Conservation (phyloP, 2,888 invertebrate genomes). For the Hyles lineata region DNA sequence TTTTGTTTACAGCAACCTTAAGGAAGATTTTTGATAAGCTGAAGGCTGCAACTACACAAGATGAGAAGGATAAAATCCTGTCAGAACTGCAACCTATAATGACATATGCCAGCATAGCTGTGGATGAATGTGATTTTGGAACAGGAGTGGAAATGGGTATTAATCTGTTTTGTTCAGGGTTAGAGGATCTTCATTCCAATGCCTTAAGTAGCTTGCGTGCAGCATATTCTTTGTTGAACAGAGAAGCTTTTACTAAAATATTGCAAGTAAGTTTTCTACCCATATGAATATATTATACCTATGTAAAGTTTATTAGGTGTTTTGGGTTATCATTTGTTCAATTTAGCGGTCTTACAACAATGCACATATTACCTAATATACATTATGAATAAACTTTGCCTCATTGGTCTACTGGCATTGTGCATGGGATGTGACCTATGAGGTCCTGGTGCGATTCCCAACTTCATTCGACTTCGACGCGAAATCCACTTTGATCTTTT, state of each 20-base stretch:
- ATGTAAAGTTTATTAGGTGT: no score
- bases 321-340: no score
- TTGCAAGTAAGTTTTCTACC: slow-evolving; percentile 73
- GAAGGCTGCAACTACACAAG: slow-evolving; percentile 83
- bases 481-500: no score
- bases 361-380: no score
- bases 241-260: slow-evolving; percentile 90
- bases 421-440: no score
- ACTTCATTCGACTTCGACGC: no score
- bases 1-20: slow-evolving; percentile 83
- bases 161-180: slow-evolving; percentile 92
- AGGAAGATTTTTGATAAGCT: slow-evolving; percentile 89
- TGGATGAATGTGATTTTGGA: slow-evolving; percentile 98
- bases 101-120: slow-evolving; percentile 93
- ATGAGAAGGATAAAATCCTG: slow-evolving; percentile 85
- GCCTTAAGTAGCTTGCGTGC: slow-evolving; percentile 87
- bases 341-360: no score
- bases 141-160: slow-evolving; percentile 95
- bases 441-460: no score
- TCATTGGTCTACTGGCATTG: no score
- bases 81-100: slow-evolving; percentile 92
- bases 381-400: no score
- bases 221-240: slow-evolving; percentile 90
- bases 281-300: background rate
- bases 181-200: slow-evolving; percentile 87